Evolutionary conservation across 2,113 vertebrate genomes (phyloP).

Genomic region (Psilopsiagon aymara): DNA sequence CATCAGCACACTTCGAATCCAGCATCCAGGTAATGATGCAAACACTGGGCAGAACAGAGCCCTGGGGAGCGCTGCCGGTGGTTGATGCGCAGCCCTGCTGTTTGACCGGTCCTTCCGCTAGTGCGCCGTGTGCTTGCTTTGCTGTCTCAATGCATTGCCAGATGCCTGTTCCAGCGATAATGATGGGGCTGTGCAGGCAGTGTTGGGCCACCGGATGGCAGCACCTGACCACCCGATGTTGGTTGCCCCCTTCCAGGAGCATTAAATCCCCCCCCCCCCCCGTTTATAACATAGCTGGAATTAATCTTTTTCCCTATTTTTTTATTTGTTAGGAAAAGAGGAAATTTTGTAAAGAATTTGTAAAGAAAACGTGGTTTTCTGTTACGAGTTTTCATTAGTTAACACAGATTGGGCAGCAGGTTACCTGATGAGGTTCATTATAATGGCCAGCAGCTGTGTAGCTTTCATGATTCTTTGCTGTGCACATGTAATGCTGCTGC

Average conservation of each 20-base stretch:
- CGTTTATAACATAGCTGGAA: too few relatives aligned
- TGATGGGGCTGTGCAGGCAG: background rate
- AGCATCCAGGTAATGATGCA: background rate
- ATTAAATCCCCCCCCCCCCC: background rate
- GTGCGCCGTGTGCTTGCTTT: background rate
- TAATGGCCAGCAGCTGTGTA: background rate
- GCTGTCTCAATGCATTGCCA: background rate
- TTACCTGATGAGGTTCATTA: accelerated
- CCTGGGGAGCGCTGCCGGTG: background rate
- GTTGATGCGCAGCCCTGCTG: background rate
- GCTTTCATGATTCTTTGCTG: accelerated
- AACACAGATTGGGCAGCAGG: background rate
- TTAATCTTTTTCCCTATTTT: background rate
- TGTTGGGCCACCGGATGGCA: background rate
- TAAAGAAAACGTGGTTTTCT: background rate
- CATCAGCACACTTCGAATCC: background rate
- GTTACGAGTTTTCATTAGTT: background rate
- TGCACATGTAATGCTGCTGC: background rate
- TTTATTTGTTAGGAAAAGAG: background rate
- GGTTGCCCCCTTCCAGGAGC: accelerated
- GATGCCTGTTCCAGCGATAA: background rate
- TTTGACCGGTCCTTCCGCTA: background rate
- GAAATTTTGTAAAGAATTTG: background rate
- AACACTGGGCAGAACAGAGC: background rate
- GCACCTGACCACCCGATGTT: background rate